Evolutionary conservation across 2,888 invertebrate species (phyloP).

Genomic region (Melitaea athalia): DNA sequence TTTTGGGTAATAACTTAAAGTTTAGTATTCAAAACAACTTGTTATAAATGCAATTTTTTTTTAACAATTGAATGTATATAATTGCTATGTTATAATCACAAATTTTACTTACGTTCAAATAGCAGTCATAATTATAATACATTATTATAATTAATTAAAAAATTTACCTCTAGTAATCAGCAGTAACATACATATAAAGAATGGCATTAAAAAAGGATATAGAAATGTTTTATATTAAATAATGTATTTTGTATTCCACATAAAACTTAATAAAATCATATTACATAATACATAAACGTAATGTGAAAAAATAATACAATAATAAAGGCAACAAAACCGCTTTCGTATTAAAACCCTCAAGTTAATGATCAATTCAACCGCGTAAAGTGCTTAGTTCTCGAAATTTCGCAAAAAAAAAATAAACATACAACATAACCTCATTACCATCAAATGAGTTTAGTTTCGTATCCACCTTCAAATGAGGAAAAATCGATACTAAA

Average conservation of each 20-base stretch:
- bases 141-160: no score
- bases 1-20: no score
- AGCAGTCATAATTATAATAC: no score
- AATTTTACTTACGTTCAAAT: not conserved
- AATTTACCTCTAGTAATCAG: no score
- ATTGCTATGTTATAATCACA: not conserved
- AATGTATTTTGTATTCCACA: not conserved
- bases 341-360: slow-evolving; percentile 22
- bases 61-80: no score
- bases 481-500: slow-evolving; percentile 29
- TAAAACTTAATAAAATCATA: not conserved
- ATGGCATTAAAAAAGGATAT: not conserved
- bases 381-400: slow-evolving; percentile 11
- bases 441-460: slow-evolving; percentile 24
- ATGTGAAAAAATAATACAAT: not conserved
- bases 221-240: not conserved
- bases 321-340: slow-evolving; percentile 13
- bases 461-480: slow-evolving; percentile 27
- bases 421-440: slow-evolving; percentile 15
- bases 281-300: slow-evolving; percentile 3
- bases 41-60: no score
- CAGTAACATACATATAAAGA: no score
- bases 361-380: slow-evolving; percentile 11
- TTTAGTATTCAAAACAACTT: no score
- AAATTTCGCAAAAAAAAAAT: slow-evolving; percentile 17